phyloP scores from a whole-genome alignment of 2,113 vertebrate genomes.

The Oryzias woworae region DNA sequence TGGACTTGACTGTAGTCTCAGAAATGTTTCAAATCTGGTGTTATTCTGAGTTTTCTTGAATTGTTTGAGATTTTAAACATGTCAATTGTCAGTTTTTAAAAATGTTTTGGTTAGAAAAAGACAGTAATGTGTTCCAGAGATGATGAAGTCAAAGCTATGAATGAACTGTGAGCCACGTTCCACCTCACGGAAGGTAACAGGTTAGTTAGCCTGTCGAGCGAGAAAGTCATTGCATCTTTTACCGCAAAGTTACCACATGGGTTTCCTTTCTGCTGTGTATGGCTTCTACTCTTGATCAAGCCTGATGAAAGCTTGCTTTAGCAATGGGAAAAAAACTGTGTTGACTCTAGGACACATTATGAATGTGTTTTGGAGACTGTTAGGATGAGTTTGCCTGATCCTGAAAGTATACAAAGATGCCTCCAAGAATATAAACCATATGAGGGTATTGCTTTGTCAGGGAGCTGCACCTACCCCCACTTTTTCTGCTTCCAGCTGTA shows the following conservation, averaged over 20 bases:
- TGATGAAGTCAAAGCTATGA: constrained; percentile 27
- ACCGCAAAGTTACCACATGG: constrained; percentile 27
- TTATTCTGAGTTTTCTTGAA: constrained; percentile 10
- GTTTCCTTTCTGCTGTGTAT: constrained; percentile 52
- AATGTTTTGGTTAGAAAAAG: constrained; percentile 5
- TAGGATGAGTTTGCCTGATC: constrained; percentile 37
- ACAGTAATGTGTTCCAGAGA: constrained; percentile 1
- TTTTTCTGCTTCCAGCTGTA: constrained; percentile 64
- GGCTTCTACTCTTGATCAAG: constrained; percentile 29
- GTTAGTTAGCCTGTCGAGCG: constrained; percentile 34
- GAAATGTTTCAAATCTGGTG: constrained; percentile 16
- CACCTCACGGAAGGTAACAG: constrained; percentile 51
- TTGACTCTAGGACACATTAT: constrained; percentile 12
- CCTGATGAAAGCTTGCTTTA: constrained; percentile 43
- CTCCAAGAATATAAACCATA: constrained; percentile 54
- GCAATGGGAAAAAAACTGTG: constrained; percentile 49
- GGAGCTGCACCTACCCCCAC: constrained; percentile 12
- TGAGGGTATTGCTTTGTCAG: constrained; percentile 42
- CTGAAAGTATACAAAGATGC: constrained; percentile 33
- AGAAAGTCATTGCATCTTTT: constrained; percentile 51
- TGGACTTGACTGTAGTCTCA: constrained; percentile 6
- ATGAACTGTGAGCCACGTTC: constrained; percentile 22
- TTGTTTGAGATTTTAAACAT: background rate
- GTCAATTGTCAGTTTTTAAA: constrained; percentile 1
- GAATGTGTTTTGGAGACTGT: constrained; percentile 8